These are phyloP conservation scores for Sinosuthora webbiana DNA, from an alignment of 2,113 vertebrate genomes.

Conservation along the genomic window DNA sequence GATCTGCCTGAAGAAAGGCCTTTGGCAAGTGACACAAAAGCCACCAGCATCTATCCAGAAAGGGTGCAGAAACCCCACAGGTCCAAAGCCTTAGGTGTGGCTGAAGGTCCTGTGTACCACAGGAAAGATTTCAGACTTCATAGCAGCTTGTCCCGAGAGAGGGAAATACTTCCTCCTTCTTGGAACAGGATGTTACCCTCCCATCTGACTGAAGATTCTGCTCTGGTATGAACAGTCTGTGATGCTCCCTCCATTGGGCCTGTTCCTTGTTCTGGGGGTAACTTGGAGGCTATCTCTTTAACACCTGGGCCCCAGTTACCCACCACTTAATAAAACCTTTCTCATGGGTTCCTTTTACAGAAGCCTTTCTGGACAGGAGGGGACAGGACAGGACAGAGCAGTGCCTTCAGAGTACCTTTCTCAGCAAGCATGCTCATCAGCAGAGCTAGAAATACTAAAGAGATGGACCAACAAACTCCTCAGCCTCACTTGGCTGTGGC, in stretches of 20 bases:
- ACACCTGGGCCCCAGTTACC: background rate
- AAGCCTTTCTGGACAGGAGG: background rate
- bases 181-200: too few relatives aligned
- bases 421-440: background rate
- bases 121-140: constrained; percentile 13
- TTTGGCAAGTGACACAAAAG: constrained; percentile 43
- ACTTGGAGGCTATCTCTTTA: background rate
- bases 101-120: background rate
- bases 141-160: background rate
- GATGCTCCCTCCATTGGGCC: background rate
- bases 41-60: background rate
- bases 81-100: background rate
- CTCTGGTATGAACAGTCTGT: background rate
- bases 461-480: background rate
- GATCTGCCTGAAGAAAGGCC: constrained; percentile 14
- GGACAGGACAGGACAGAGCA: constrained; percentile 5
- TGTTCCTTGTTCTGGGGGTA: constrained; percentile 22
- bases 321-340: background rate
- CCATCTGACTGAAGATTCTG: background rate
- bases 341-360: constrained; percentile 13
- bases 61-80: background rate
- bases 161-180: constrained; percentile 17
- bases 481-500: background rate
- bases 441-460: background rate
- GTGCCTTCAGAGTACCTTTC: constrained; percentile 18